These are phyloP conservation scores for Tokudaia tokunoshimensis DNA, from an alignment of 2,797 vertebrate species.

Conservation along the genomic window DNA sequence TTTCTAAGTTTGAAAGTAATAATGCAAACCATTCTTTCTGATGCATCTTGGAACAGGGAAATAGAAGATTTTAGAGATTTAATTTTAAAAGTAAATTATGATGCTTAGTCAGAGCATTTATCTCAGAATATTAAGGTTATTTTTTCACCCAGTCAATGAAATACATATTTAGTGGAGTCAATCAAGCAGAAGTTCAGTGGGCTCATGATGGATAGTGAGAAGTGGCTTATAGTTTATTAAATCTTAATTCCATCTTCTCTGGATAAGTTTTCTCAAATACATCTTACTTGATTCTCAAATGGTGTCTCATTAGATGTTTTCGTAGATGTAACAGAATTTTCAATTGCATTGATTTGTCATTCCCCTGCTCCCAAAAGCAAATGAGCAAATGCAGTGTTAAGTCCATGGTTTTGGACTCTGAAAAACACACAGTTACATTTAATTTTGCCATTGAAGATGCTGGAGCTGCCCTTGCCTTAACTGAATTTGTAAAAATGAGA, in stretches of 20 bases:
- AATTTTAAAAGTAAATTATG: slow-evolving; percentile 55
- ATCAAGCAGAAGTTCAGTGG: not conserved
- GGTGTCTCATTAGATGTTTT: not conserved
- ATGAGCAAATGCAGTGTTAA: not conserved
- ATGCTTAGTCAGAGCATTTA: not conserved
- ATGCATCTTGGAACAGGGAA: not conserved
- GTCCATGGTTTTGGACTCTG: not conserved
- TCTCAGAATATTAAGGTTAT: not conserved
- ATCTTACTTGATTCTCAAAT: not conserved
- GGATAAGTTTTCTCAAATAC: not conserved
- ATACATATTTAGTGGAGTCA: not conserved
- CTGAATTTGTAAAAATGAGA: slow-evolving; percentile 12
- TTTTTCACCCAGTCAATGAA: not conserved
- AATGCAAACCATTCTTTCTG: not conserved
- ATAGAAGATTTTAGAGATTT: slow-evolving; percentile 6
- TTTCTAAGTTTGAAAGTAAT: not conserved
- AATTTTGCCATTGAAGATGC: not conserved
- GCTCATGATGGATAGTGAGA: not conserved
- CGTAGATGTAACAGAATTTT: not conserved
- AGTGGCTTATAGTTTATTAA: not conserved
- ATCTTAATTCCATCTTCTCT: not conserved
- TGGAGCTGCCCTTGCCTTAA: not conserved
- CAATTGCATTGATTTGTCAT: not conserved
- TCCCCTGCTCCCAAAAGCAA: not conserved
- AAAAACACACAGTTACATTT: not conserved